A percentile compares a stretch with the other conserved stretches of the same genome.
Conservation (phyloP, 1,140 invertebrate genomes). For the Caenorhabditis brenneri region DNA sequence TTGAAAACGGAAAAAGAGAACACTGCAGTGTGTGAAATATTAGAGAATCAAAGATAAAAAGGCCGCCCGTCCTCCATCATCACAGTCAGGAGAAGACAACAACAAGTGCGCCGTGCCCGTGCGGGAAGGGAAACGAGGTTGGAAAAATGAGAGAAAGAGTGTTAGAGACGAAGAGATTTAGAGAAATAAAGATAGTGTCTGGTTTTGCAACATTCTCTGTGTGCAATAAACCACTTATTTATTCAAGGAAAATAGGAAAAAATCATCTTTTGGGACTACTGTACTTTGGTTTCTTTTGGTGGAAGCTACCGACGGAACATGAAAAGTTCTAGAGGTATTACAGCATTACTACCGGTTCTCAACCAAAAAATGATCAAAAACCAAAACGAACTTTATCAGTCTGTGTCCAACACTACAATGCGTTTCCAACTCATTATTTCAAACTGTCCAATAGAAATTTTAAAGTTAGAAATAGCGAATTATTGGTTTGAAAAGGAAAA, state of each 20-base stretch:
- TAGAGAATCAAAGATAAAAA: not conserved
- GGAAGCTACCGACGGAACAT: too few species aligned
- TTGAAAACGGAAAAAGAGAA: not conserved
- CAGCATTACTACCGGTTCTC: too few species aligned
- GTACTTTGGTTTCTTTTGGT: not conserved
- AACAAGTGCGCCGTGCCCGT: slow-evolving; percentile 10
- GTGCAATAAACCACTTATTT: not conserved
- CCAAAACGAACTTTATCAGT: too few species aligned
- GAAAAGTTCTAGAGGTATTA: too few species aligned
- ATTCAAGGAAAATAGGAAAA: too few species aligned
- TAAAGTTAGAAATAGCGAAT: too few species aligned
- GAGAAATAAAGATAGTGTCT: not conserved
- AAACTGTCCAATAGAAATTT: too few species aligned
- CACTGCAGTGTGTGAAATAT: not conserved
- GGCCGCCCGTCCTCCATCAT: not conserved
- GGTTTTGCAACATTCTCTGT: not conserved
- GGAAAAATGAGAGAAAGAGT: not conserved
- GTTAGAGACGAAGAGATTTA: not conserved
- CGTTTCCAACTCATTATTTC: too few species aligned
- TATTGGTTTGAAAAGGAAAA: too few species aligned
- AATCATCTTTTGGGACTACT: not conserved
- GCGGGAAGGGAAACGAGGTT: not conserved
- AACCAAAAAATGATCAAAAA: too few species aligned
- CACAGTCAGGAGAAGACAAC: not conserved
- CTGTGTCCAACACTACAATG: too few species aligned